phyloP scores from a whole-genome alignment of 2,888 invertebrate genomes.

The Trypoxylon attenuatum region DNA sequence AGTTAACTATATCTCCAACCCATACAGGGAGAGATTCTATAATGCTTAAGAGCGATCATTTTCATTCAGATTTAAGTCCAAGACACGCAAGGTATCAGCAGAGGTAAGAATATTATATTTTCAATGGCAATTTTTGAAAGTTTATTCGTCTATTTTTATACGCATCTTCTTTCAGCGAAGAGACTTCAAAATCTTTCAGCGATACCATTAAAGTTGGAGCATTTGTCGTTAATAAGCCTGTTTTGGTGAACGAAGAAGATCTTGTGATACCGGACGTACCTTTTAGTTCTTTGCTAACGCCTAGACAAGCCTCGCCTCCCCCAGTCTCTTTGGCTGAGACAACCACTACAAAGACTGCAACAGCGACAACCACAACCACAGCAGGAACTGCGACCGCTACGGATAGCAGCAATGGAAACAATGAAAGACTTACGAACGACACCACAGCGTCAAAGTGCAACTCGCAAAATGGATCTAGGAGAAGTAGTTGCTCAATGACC shows the following conservation, averaged over 20 bases:
- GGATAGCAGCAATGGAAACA: slow-evolving; percentile 72
- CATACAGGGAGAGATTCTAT: slow-evolving; percentile 83
- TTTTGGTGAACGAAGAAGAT: slow-evolving; percentile 77
- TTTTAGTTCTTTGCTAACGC: slow-evolving; percentile 78
- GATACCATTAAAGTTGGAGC: slow-evolving; percentile 86
- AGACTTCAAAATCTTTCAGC: slow-evolving; percentile 81
- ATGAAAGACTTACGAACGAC: slow-evolving; percentile 60
- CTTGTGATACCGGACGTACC: slow-evolving; percentile 80
- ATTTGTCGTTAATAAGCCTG: slow-evolving; percentile 83
- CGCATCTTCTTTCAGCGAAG: slow-evolving; percentile 76
- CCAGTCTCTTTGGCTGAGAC: slow-evolving; percentile 53
- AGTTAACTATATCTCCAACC: slow-evolving; percentile 92
- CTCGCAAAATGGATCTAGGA: slow-evolving; percentile 72
- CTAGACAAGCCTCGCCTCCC: slow-evolving; percentile 69
- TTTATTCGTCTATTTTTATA: background rate
- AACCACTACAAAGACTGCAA: slow-evolving; percentile 46
- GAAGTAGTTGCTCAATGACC: slow-evolving; percentile 75
- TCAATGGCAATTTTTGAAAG: background rate
- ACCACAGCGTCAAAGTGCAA: slow-evolving; percentile 71
- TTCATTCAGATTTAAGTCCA: slow-evolving; percentile 84
- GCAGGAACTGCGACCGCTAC: slow-evolving; percentile 41
- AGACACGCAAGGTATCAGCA: slow-evolving; percentile 81
- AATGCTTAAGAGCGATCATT: slow-evolving; percentile 94
- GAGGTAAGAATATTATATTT: slow-evolving; percentile 68
- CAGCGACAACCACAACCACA: too few relatives aligned